Conservation (phyloP, 1,140 invertebrate species). For the Zaprionus camerounensis region DNA sequence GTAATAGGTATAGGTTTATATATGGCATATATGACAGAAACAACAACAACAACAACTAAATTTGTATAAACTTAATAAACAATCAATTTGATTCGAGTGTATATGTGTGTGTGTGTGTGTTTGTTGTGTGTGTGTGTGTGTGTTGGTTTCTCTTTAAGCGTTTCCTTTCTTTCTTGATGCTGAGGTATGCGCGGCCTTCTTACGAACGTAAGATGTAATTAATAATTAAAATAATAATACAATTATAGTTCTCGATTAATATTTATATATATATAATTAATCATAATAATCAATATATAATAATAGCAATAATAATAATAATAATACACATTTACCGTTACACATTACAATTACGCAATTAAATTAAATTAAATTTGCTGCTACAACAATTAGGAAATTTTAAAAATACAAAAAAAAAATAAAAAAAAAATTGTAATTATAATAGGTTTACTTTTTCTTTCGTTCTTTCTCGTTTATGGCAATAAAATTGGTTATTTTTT, state of each 20-base stretch:
- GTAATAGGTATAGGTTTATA: constrained; percentile 54
- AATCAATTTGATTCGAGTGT: constrained; percentile 26
- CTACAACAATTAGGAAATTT: constrained; percentile 77
- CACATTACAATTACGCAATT: constrained; percentile 51
- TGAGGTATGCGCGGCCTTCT: constrained; percentile 69
- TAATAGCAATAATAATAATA: constrained; percentile 8
- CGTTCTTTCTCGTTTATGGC: constrained; percentile 22
- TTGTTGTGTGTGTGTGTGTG: constrained; percentile 4
- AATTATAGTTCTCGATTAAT: constrained; percentile 35
- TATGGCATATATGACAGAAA: constrained; percentile 61
- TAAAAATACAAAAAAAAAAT: constrained; percentile 21
- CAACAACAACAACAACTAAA: constrained; percentile 49
- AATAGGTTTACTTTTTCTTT: not conserved
- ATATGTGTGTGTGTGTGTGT: constrained; percentile 9
- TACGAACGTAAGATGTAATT: constrained; percentile 33
- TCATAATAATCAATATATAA: constrained; percentile 48
- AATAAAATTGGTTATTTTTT: constrained; percentile 17
- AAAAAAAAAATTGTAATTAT: constrained; percentile 9
- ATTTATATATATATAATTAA: constrained; percentile 8
- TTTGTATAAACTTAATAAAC: constrained; percentile 44
- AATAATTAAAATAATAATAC: constrained; percentile 30
- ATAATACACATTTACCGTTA: constrained; percentile 52
- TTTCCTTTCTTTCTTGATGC: constrained; percentile 38
- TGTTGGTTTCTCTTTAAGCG: constrained; percentile 39
- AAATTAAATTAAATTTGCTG: constrained; percentile 76